Conservation (phyloP, 2,888 invertebrate species). For the Beris chalybata region DNA sequence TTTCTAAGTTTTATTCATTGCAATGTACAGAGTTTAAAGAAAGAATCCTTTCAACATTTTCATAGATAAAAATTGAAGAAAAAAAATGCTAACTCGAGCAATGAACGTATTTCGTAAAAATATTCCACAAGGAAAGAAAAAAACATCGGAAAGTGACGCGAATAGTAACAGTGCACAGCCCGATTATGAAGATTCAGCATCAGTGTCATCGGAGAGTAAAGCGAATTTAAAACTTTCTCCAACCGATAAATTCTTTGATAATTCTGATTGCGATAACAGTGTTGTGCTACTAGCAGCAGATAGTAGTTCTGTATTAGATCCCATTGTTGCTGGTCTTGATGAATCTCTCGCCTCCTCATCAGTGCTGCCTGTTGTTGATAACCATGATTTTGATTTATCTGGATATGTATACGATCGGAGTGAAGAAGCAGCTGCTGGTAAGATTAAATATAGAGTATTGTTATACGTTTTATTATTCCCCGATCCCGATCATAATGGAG, state of each 20-base stretch:
- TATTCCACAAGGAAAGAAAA: constrained; percentile 27
- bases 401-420: constrained; percentile 17
- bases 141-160: constrained; percentile 2
- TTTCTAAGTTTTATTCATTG: too few relatives aligned
- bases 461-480: too few relatives aligned
- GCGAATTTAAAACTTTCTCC: constrained; percentile 21
- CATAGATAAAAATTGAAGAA: not conserved
- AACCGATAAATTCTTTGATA: not conserved
- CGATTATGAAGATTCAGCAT: constrained; percentile 28
- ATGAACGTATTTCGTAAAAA: constrained; percentile 38
- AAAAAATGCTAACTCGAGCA: constrained; percentile 39
- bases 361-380: constrained; percentile 12
- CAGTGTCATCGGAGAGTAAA: constrained; percentile 9
- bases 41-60: too few relatives aligned
- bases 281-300: not conserved
- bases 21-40: too few relatives aligned
- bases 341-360: not conserved
- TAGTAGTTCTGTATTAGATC: too few relatives aligned
- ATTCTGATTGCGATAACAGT: constrained; percentile 9
- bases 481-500: too few relatives aligned
- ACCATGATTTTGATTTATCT: constrained; percentile 20
- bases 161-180: constrained; percentile 12
- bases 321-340: not conserved
- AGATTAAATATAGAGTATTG: not conserved
- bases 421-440: constrained; percentile 4